Evolutionary conservation across 2,113 vertebrate genomes (phyloP), one percentile per base, ranked within the genome.

Genomic region (Leptocoma aspasia): DNA sequence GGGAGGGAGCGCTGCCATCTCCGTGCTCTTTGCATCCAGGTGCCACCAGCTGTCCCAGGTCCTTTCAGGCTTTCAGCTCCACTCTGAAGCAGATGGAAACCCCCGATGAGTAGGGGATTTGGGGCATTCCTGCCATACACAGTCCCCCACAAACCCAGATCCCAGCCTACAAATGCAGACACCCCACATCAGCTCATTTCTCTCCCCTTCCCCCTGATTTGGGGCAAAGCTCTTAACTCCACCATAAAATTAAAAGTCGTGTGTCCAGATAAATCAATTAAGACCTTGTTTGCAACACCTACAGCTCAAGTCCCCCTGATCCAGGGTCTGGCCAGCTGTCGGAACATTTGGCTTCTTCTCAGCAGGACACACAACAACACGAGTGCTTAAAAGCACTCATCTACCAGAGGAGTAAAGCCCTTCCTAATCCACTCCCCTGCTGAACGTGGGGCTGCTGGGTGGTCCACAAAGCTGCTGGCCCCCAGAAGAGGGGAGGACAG

Each of bases 281-380:
- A 93, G 72, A 81, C 23, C 68, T 90, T 90, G 92, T 93, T 96
- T 95, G 94, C 72, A 83, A 97, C 93, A 96, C 95, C 95, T 93
- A 59, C 79, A 30, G 71, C 37, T 73, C 86, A 94, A 92, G 41
- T 71, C 79, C 60, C 33, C 79, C 89, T 77, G 33, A 42, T 11
- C 68, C 68, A 1, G 76, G 92, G 68, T 77, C 95, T 79, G 81
- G 37, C 91, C 65, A 90, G 82, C 85, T 76, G 24, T 68, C 93
- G 12, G 57, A 91, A 44, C 84, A 90, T 83, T 90, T 93, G 95
- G 94, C 86, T 93, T 42, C 26, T n/a, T 73, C 92, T 65, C 94
- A 93, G 93, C 96, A 92, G 94, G 95, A 95, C 6, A 3, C 82
- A 89, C 79, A 90, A 82, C 78, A 85, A 45, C 90, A 15, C 0